Conservation (phyloP, 2,113 vertebrate genomes). For the Carassius gibelio region DNA sequence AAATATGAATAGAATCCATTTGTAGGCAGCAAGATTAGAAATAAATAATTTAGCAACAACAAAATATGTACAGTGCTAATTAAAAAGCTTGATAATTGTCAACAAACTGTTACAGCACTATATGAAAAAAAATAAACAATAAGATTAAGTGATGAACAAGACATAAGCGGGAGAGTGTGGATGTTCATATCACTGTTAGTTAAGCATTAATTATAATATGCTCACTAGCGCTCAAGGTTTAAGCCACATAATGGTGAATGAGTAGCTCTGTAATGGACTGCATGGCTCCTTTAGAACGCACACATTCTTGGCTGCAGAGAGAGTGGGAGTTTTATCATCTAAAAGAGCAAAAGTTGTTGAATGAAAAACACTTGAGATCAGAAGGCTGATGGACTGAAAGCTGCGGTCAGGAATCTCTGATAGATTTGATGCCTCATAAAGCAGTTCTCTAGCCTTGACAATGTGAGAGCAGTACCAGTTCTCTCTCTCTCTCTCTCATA, state of each 20-base stretch:
- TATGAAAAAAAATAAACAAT: not conserved
- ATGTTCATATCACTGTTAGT: conserved; percentile 6
- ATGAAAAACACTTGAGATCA: conserved; percentile 39
- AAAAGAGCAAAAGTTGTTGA: conserved; percentile 32
- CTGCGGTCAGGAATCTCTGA: conserved; percentile 26
- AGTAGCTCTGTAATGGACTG: conserved; percentile 7
- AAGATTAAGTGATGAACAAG: not conserved
- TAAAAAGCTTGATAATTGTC: not conserved
- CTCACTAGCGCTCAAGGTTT: conserved; percentile 14
- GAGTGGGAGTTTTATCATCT: conserved; percentile 31
- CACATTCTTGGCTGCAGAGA: not conserved
- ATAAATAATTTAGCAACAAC: not conserved
- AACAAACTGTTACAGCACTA: not conserved
- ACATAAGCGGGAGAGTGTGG: not conserved
- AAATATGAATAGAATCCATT: not conserved
- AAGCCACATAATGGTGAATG: not conserved
- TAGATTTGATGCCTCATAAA: conserved; percentile 23
- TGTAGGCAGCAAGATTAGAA: not conserved
- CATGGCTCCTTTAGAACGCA: not conserved
- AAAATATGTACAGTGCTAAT: not conserved
- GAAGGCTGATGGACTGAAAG: not conserved
- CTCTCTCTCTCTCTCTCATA: not conserved
- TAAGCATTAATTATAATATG: not conserved
- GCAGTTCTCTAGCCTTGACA: conserved; percentile 22
- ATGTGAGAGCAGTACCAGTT: conserved; percentile 21